Conservation (phyloP, 2,888 invertebrate species). For the Cryptocephalus moraei region DNA sequence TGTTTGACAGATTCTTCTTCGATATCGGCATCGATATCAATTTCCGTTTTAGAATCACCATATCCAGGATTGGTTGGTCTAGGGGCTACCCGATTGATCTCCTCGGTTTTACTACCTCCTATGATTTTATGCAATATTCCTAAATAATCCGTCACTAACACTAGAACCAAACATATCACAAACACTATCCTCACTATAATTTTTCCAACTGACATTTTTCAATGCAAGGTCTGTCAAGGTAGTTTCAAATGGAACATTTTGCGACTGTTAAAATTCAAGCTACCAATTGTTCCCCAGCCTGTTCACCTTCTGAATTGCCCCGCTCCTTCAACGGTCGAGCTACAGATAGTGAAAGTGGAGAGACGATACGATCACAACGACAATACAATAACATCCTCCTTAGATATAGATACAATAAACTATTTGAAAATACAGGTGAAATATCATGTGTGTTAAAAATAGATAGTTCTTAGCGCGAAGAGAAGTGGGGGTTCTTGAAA, state of each 20-base stretch:
- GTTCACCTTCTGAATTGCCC: constrained; percentile 24
- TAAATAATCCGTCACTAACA: constrained; percentile 46
- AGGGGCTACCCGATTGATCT: constrained; percentile 24
- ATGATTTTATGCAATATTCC: constrained; percentile 40
- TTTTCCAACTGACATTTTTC: constrained; percentile 25
- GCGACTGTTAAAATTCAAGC: constrained; percentile 15
- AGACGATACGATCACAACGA: neutral
- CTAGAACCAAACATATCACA: constrained; percentile 43
- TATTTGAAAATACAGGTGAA: too few relatives aligned
- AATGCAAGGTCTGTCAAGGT: neutral
- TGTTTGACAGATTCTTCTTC: constrained; percentile 36
- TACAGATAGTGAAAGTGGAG: constrained; percentile 1
- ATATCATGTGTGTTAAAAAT: too few relatives aligned
- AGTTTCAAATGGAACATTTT: constrained; percentile 11
- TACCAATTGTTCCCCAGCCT: constrained; percentile 14
- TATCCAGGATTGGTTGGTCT: constrained; percentile 37
- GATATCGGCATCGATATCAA: constrained; percentile 41
- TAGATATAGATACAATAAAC: too few relatives aligned
- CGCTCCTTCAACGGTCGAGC: constrained; percentile 12
- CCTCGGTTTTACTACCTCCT: constrained; percentile 36
- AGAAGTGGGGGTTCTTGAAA: too few relatives aligned
- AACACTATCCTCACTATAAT: constrained; percentile 42
- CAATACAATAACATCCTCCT: neutral
- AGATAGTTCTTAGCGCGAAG: too few relatives aligned
- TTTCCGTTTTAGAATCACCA: constrained; percentile 34